phyloP scores from a whole-genome alignment of 2,797 vertebrate species.

The Acanthurus leucopareius region DNA sequence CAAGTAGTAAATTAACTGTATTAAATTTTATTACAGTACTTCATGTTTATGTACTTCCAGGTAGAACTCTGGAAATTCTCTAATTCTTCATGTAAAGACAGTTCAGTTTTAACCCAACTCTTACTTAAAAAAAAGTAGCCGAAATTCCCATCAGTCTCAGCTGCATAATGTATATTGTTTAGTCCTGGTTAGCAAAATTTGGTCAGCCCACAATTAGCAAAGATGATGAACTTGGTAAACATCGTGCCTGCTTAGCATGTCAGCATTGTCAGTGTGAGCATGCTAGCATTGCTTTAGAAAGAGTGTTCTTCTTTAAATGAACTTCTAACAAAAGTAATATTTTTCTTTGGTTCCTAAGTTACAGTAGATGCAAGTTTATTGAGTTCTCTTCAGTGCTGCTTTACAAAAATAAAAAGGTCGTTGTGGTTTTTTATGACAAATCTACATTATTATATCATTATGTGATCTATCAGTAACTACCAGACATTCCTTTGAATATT shows the following conservation, averaged over 20 bases:
- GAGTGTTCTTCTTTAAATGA: neutral
- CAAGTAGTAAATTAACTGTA: too few relatives aligned
- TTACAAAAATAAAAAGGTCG: neutral
- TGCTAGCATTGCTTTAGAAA: neutral
- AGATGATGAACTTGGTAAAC: neutral
- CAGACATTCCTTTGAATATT: conserved; percentile 1
- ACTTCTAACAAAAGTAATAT: too few relatives aligned
- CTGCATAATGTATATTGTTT: neutral
- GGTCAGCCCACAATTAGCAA: neutral
- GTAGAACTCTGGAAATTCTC: neutral
- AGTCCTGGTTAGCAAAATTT: neutral
- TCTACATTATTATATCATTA: conserved; percentile 8
- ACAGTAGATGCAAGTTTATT: neutral
- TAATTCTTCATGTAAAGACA: neutral
- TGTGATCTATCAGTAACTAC: neutral
- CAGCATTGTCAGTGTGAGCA: neutral
- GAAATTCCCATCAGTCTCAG: neutral
- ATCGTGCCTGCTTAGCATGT: neutral
- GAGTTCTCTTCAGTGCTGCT: neutral
- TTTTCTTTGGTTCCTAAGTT: neutral
- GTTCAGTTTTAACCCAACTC: neutral
- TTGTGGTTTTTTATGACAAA: neutral
- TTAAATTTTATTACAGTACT: neutral
- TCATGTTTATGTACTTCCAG: neutral
- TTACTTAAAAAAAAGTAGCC: neutral